Evolutionary conservation across 2,888 invertebrate species (phyloP).

Genomic region (Conus canariensis): DNA sequence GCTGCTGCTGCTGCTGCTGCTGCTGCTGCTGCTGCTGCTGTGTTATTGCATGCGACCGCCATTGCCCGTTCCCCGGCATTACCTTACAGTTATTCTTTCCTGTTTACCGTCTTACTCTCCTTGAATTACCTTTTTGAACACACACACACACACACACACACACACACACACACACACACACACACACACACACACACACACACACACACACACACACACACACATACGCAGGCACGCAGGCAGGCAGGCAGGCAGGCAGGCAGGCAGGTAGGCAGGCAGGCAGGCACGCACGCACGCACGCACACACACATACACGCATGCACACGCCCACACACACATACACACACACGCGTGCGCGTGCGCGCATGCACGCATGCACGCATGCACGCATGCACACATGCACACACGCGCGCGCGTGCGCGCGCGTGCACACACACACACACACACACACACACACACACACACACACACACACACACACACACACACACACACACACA

Average conservation of each 20-base stretch:
- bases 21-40: too few relatives aligned
- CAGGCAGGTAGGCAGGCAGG: background rate
- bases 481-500: too few relatives aligned
- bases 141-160: background rate
- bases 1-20: too few relatives aligned
- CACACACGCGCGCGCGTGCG: background rate
- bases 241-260: background rate
- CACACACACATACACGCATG: background rate
- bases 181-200: constrained; percentile 10
- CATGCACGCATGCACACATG: too few relatives aligned
- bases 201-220: constrained; percentile 1
- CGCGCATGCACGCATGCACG: too few relatives aligned
- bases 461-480: too few relatives aligned
- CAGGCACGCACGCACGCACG: background rate
- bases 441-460: background rate
- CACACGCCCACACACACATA: too few relatives aligned
- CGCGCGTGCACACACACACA: background rate
- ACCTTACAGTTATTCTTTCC: too few relatives aligned
- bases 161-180: constrained; percentile 10
- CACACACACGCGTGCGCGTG: background rate
- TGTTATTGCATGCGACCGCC: too few relatives aligned
- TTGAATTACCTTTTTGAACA: background rate
- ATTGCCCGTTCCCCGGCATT: background rate
- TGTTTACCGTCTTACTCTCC: too few relatives aligned
- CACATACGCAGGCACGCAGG: background rate